Conservation (phyloP, 1,140 invertebrate genomes). For the Trichomalopsis sarcophagae region DNA sequence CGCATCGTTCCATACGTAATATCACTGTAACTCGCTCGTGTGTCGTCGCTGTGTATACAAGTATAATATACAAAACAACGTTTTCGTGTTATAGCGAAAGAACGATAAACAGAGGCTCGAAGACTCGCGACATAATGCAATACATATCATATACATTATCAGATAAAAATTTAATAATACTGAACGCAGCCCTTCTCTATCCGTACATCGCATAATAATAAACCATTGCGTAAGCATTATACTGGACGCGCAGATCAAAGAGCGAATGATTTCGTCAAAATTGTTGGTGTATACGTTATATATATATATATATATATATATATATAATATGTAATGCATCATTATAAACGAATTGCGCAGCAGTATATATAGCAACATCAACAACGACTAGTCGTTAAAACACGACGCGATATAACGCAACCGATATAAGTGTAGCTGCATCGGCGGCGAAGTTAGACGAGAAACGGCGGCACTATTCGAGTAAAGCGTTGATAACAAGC, state of each 20-base stretch:
- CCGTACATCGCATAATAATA: no score
- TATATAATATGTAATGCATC: not conserved
- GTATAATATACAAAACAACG: not conserved
- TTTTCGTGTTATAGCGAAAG: no score
- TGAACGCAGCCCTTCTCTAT: no score
- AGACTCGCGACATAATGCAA: constrained; percentile 20
- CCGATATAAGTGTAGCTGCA: not conserved
- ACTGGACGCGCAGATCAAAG: no score
- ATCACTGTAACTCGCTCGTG: constrained; percentile 5
- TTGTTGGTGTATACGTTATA: no score
- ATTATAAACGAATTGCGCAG: not conserved
- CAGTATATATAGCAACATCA: not conserved
- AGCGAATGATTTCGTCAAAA: no score
- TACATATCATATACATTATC: not conserved
- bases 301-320: no score
- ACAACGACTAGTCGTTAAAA: not conserved
- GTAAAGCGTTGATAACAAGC: constrained; percentile 16
- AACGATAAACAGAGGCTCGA: not conserved
- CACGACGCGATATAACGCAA: not conserved
- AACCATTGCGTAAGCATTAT: no score
- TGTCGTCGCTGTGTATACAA: not conserved
- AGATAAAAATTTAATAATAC: constrained; percentile 33
- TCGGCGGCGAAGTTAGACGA: not conserved
- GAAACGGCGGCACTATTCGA: constrained; percentile 40
- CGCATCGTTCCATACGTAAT: not conserved